Evolutionary conservation across 1,140 invertebrate species (phyloP).

Genomic region (Bilobella aurantiaca): DNA sequence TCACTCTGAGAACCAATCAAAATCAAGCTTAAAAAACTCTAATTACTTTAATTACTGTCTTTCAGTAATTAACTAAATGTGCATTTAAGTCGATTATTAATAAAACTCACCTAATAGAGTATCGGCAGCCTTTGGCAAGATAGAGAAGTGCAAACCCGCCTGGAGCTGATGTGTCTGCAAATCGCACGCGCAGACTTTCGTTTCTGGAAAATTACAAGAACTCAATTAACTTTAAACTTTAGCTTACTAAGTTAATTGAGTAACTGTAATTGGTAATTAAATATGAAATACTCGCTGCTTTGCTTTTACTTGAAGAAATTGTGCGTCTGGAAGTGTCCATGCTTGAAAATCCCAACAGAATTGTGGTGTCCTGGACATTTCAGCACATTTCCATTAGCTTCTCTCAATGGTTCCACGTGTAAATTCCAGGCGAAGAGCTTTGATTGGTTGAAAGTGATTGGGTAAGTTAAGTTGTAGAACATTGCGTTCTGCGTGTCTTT

Average conservation of each 20-base stretch:
- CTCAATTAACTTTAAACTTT: no score
- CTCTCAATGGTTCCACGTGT: neutral
- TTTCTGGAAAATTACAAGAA: constrained; percentile 26
- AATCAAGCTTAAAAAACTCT: no score
- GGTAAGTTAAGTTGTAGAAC: constrained; percentile 22
- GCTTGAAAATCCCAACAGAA: constrained; percentile 17
- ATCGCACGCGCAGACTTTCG: constrained; percentile 18
- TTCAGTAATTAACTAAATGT: no score
- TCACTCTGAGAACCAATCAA: no score
- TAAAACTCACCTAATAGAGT: neutral
- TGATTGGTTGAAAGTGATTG: constrained; percentile 3
- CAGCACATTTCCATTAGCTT: neutral
- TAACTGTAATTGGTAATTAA: no score
- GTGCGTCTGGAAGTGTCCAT: constrained; percentile 19
- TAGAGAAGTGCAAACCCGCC: constrained; percentile 15
- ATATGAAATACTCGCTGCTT: no score
- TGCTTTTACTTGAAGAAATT: constrained; percentile 15
- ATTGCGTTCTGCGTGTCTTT: constrained; percentile 4
- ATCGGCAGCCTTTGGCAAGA: constrained; percentile 15
- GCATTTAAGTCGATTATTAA: no score
- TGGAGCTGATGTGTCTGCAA: constrained; percentile 2
- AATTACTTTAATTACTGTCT: no score
- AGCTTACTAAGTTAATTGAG: no score
- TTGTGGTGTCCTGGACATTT: constrained; percentile 11
- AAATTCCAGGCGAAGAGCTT: constrained; percentile 19